These are phyloP conservation scores for Chiloscyllium plagiosum DNA, from an alignment of 2,113 vertebrate genomes.

Conservation along the genomic window DNA sequence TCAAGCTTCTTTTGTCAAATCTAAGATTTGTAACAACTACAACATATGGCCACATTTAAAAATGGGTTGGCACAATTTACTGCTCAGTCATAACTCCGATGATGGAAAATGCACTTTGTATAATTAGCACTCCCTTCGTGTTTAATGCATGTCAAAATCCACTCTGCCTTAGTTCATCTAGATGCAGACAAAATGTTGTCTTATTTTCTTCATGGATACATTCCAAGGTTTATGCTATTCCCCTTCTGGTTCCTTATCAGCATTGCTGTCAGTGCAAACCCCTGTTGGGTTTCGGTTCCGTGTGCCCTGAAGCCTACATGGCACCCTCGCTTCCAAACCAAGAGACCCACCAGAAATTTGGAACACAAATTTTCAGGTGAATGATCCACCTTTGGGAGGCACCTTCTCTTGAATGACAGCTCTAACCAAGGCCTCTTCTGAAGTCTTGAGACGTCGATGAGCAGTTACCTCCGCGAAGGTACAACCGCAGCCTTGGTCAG, in stretches of 20 bases:
- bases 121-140: constrained; percentile 14
- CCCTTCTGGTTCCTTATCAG: neutral
- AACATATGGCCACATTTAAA: neutral
- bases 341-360: neutral
- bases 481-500: too few relatives aligned
- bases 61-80: neutral
- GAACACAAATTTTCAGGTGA: neutral
- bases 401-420: too few relatives aligned
- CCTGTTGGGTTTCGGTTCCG: neutral
- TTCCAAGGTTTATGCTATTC: neutral
- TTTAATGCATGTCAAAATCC: neutral
- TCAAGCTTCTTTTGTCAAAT: neutral
- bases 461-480: too few relatives aligned
- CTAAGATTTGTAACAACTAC: neutral
- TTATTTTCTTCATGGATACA: neutral
- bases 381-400: neutral
- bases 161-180: neutral
- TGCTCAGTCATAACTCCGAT: neutral
- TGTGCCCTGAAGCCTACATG: neutral
- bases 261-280: neutral
- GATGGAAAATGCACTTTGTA: constrained; percentile 4
- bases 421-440: too few relatives aligned
- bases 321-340: neutral
- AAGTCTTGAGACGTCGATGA: too few relatives aligned
- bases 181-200: neutral